Evolutionary conservation across 2,888 invertebrate genomes (phyloP).

Genomic region (Leucophora obtusa): DNA sequence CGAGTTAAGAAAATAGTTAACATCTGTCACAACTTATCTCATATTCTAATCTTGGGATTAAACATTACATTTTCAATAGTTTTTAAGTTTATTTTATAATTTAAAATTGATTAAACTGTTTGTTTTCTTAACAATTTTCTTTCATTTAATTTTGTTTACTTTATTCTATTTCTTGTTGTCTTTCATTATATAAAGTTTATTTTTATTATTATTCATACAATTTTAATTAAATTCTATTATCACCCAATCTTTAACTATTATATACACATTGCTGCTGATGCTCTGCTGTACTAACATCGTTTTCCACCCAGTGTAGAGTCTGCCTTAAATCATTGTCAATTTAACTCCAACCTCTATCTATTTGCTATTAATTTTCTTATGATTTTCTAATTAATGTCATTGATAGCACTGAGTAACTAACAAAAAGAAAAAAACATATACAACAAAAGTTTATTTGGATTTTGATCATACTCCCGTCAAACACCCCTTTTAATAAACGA

Average conservation of each 20-base stretch:
- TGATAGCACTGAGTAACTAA: constrained; percentile 21
- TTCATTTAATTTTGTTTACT: constrained; percentile 29
- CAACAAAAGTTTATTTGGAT: constrained; percentile 27
- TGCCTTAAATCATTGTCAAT: constrained; percentile 29
- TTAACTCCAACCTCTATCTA: constrained; percentile 27
- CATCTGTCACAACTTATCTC: too few relatives aligned
- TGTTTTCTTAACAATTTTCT: not conserved
- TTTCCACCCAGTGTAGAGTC: not conserved
- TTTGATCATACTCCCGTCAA: constrained; percentile 1
- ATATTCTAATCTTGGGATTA: too few relatives aligned
- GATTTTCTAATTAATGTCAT: constrained; percentile 58
- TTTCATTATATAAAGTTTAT: constrained; percentile 22
- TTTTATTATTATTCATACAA: constrained; percentile 43
- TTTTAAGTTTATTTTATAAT: not conserved
- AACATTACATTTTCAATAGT: not conserved
- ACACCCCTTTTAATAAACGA: constrained; percentile 2
- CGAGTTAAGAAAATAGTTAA: too few relatives aligned
- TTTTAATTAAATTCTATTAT: constrained; percentile 56
- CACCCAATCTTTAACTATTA: not conserved
- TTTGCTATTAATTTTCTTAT: constrained; percentile 55
- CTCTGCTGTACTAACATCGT: not conserved
- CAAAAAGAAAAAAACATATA: not conserved
- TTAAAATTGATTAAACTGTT: not conserved
- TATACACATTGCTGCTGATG: not conserved
- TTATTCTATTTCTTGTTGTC: not conserved